phyloP scores from a whole-genome alignment of 2,888 invertebrate genomes.

The Oscheius sp. region DNA sequence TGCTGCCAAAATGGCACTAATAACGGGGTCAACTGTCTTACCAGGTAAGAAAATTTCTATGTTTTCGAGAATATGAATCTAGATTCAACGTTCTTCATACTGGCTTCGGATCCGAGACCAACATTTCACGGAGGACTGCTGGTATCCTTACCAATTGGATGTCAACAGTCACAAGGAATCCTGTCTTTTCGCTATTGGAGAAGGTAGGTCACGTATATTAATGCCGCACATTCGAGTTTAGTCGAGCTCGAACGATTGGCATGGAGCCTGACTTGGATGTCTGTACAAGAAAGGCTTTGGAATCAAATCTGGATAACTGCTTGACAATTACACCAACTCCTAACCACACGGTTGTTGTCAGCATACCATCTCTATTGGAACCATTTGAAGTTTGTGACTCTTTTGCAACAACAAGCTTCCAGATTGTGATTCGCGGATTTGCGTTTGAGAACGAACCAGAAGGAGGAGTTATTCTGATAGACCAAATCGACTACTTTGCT shows the following conservation, averaged over 20 bases:
- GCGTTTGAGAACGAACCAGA: slow-evolving; percentile 64
- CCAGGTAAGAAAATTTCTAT: slow-evolving; percentile 48
- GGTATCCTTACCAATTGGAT: slow-evolving; percentile 60
- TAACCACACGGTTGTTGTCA: slow-evolving; percentile 60
- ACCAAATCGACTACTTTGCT: slow-evolving; percentile 61
- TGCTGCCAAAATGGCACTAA: slow-evolving; percentile 49
- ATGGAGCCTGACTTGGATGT: slow-evolving; percentile 60
- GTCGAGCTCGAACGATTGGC: slow-evolving; percentile 50
- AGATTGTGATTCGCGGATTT: slow-evolving; percentile 62
- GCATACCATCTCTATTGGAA: slow-evolving; percentile 59
- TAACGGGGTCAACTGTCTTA: slow-evolving; percentile 56
- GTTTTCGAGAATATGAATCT: slow-evolving; percentile 3
- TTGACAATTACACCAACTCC: slow-evolving; percentile 55
- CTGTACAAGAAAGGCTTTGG: slow-evolving; percentile 56
- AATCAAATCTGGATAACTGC: slow-evolving; percentile 54
- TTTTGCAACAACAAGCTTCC: not conserved
- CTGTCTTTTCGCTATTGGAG: slow-evolving; percentile 61
- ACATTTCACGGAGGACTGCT: slow-evolving; percentile 52
- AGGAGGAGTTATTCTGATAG: slow-evolving; percentile 61
- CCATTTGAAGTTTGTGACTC: slow-evolving; percentile 53
- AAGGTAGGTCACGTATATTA: slow-evolving; percentile 39
- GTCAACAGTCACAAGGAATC: slow-evolving; percentile 60
- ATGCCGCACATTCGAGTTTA: slow-evolving; percentile 10
- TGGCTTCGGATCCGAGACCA: slow-evolving; percentile 59
- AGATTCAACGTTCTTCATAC: slow-evolving; percentile 58